A percentile compares a stretch with the other conserved stretches of the same genome.
Conservation (phyloP, 1,140 invertebrate species). For the Caerostris darwini region DNA sequence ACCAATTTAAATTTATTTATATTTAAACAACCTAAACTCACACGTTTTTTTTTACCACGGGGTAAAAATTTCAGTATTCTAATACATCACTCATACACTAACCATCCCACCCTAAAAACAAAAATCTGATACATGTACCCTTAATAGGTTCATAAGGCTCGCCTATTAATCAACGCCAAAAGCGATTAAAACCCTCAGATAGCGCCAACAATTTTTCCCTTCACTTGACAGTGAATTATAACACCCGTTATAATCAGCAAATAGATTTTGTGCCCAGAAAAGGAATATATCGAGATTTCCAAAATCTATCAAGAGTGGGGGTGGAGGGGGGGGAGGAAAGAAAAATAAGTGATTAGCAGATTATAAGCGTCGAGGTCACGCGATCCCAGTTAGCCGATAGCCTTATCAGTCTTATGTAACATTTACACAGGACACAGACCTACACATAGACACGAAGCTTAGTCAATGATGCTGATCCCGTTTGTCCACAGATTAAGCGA, state of each 20-base stretch:
- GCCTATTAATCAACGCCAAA: slow-evolving; percentile 52
- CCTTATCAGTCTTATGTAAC: slow-evolving; percentile 67
- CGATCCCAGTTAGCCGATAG: slow-evolving; percentile 57
- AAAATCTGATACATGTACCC: not conserved
- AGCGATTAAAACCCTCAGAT: slow-evolving; percentile 34
- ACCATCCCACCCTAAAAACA: no score
- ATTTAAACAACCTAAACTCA: no score
- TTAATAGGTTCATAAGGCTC: not conserved
- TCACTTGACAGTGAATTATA: slow-evolving; percentile 72
- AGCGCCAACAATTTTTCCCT: slow-evolving; percentile 21
- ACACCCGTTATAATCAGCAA: slow-evolving; percentile 69
- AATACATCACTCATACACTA: no score
- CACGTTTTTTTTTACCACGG: no score
- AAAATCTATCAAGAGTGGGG: not conserved
- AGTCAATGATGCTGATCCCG: slow-evolving; percentile 66
- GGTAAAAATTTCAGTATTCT: no score
- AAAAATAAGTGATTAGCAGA: slow-evolving; percentile 73
- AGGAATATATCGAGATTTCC: slow-evolving; percentile 66
- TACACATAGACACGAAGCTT: slow-evolving; percentile 46
- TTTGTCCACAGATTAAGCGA: slow-evolving; percentile 71
- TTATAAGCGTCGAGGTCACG: slow-evolving; percentile 66
- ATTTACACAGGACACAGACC: slow-evolving; percentile 63
- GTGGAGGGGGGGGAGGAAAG: not conserved
- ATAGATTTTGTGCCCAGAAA: slow-evolving; percentile 49
- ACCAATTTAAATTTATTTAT: no score